Evolutionary conservation across 35 echinoderm and acorn worm genomes (phyloP).

Genomic region (Strongylocentrotus purpuratus): DNA sequence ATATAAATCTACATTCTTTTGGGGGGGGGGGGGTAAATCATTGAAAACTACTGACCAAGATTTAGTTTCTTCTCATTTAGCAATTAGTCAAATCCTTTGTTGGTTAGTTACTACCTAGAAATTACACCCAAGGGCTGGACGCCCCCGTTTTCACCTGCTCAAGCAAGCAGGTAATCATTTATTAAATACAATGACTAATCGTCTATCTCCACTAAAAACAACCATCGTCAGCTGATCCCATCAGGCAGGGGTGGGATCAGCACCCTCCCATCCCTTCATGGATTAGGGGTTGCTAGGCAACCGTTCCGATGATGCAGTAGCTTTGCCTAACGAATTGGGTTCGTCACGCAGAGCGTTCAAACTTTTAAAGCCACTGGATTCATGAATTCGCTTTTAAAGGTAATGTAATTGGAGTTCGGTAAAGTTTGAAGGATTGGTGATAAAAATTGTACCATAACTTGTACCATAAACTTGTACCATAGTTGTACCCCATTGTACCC

Average conservation of each 20-base stretch:
- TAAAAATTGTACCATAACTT: no score
- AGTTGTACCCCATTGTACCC: no score
- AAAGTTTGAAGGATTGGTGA: no score
- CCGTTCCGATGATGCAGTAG: not conserved
- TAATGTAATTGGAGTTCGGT: no score
- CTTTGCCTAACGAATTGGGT: not conserved
- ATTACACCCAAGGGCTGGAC: not conserved
- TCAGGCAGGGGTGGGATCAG: not conserved
- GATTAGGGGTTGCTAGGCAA: not conserved
- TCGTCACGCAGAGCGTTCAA: not conserved
- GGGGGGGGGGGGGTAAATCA: no score
- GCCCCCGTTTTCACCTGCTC: not conserved
- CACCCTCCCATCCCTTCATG: not conserved
- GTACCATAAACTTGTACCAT: no score
- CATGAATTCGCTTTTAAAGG: no score
- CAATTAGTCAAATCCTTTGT: not conserved
- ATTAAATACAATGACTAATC: not conserved
- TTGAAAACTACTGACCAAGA: no score
- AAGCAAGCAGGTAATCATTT: not conserved
- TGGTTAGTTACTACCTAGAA: not conserved
- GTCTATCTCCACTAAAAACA: not conserved
- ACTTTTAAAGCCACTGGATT: no score
- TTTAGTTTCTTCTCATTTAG: no score
- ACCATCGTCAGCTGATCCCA: not conserved
- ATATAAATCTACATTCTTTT: no score